Evolutionary conservation across 2,888 invertebrate species (phyloP).

Genomic region (Scaptodrosophila latifasciaeformis): DNA sequence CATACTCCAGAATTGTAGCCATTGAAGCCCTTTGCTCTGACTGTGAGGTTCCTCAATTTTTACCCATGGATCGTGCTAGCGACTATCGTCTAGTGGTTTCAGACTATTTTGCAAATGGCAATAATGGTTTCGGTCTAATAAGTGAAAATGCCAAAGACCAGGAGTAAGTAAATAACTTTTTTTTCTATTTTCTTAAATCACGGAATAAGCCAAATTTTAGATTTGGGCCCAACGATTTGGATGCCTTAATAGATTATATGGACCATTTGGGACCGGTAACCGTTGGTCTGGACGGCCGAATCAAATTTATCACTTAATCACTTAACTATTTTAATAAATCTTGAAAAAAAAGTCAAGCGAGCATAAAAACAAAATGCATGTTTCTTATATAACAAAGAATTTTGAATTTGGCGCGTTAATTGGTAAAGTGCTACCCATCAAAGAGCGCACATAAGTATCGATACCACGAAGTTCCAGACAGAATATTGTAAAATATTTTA

Average conservation of each 20-base stretch:
- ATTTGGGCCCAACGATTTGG: conserved; percentile 61
- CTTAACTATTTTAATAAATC: no score
- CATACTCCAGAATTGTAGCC: conserved; percentile 78
- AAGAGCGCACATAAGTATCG: no score
- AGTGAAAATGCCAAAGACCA: conserved; percentile 65
- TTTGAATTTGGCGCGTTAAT: no score
- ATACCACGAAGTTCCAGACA: no score
- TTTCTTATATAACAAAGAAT: no score
- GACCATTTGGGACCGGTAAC: conserved; percentile 44
- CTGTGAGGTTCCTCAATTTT: conserved; percentile 80
- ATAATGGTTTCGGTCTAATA: conserved; percentile 80
- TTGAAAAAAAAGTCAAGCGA: no score
- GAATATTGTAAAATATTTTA: no score
- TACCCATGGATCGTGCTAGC: conserved; percentile 76
- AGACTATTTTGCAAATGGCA: conserved; percentile 81
- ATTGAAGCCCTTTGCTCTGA: conserved; percentile 78
- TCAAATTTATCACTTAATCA: conserved; percentile 31
- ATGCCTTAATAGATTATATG: conserved; percentile 61
- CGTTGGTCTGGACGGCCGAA: conserved; percentile 52
- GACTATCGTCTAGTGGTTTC: conserved; percentile 80
- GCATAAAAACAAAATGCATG: no score
- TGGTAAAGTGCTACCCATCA: no score
- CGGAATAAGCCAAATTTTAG: conserved; percentile 34
- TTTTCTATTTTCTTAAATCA: neutral
- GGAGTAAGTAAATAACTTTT: conserved; percentile 36